Evolutionary conservation across 2,797 vertebrate genomes (phyloP).

Genomic region (Protosalanx chinensis): DNA sequence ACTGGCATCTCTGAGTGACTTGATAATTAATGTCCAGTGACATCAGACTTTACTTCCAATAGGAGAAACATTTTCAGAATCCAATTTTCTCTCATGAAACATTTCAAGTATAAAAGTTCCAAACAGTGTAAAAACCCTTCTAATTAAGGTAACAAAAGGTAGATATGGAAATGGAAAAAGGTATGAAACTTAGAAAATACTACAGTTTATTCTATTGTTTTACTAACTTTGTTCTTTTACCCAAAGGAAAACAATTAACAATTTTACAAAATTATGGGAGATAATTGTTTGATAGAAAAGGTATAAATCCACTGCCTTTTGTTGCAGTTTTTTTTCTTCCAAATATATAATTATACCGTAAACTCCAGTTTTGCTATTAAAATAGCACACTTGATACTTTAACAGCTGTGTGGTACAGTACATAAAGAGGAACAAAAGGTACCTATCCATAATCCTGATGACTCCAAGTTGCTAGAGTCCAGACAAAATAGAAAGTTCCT

Average conservation of each 20-base stretch:
- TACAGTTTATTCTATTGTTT: constrained; percentile 75
- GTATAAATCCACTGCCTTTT: constrained; percentile 60
- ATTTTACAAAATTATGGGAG: constrained; percentile 47
- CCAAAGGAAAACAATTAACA: constrained; percentile 26
- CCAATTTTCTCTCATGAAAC: constrained; percentile 82
- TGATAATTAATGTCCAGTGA: constrained; percentile 48
- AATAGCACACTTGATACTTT: constrained; percentile 44
- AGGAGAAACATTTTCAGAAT: constrained; percentile 32
- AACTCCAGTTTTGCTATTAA: constrained; percentile 41
- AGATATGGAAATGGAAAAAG: constrained; percentile 78
- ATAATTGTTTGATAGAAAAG: constrained; percentile 67
- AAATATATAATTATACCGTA: constrained; percentile 52
- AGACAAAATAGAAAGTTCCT: constrained; percentile 74
- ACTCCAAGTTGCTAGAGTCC: constrained; percentile 38
- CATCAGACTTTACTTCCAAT: constrained; percentile 48
- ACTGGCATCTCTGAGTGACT: constrained; percentile 49
- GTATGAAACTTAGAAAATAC: constrained; percentile 78
- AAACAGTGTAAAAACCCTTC: constrained; percentile 84
- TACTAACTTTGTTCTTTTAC: constrained; percentile 62
- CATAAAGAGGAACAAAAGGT: constrained; percentile 14
- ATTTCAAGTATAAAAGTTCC: constrained; percentile 90
- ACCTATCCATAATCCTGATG: constrained; percentile 26
- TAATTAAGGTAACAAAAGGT: constrained; percentile 78
- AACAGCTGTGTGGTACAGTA: constrained; percentile 33
- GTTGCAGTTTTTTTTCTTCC: constrained; percentile 60